Evolutionary conservation across 2,113 vertebrate genomes (phyloP).

Genomic region (Shinisaurus crocodilurus): DNA sequence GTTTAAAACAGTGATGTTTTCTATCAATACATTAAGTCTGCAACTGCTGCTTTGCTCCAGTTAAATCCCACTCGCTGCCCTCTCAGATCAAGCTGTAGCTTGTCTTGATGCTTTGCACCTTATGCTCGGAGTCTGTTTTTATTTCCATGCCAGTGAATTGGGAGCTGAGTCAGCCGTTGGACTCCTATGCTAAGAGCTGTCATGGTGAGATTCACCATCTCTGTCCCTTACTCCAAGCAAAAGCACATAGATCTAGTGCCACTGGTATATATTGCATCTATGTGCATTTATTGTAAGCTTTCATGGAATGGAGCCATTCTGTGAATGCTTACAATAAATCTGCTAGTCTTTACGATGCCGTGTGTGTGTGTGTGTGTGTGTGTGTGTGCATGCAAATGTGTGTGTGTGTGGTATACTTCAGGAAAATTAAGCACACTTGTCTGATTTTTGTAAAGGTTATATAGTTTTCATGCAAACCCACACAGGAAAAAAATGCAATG

Average conservation of each 20-base stretch:
- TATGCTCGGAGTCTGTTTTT: not conserved
- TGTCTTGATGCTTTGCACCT: not conserved
- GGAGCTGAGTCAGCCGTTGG: slow-evolving; percentile 1
- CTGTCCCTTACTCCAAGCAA: not conserved
- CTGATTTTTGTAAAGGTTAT: not conserved
- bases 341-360: too few relatives aligned
- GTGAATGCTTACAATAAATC: not conserved
- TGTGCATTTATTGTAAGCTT: too few relatives aligned
- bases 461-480: not conserved
- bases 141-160: not conserved
- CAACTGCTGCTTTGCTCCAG: not conserved
- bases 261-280: not conserved
- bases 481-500: not conserved
- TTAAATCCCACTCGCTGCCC: not conserved
- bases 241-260: not conserved
- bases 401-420: not conserved
- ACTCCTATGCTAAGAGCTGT: not conserved
- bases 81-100: not conserved
- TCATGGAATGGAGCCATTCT: too few relatives aligned
- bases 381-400: too few relatives aligned
- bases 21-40: not conserved
- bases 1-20: not conserved
- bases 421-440: not conserved
- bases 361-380: too few relatives aligned
- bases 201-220: not conserved